Evolutionary conservation across 1,140 invertebrate species (phyloP).

Genomic region (Eriocheir sinensis): DNA sequence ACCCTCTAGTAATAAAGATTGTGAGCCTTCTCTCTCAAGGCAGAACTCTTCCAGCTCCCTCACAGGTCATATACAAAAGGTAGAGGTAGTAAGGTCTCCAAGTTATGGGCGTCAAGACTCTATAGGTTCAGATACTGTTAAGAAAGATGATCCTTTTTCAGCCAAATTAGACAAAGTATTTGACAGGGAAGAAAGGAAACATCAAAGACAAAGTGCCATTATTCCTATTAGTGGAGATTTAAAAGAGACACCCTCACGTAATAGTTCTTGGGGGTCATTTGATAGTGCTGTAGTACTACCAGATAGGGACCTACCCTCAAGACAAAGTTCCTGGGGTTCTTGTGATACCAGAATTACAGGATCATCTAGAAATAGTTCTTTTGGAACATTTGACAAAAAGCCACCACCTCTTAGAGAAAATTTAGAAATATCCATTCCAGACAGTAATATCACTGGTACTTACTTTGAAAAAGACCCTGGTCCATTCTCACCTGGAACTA

Average conservation of each 20-base stretch:
- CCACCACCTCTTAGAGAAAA: constrained; percentile 68
- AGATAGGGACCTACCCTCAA: constrained; percentile 83
- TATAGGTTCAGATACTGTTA: constrained; percentile 55
- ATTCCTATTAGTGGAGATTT: constrained; percentile 49
- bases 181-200: constrained; percentile 87
- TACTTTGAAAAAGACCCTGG: constrained; percentile 66
- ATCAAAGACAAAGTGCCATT: constrained; percentile 79
- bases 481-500: constrained; percentile 66
- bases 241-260: constrained; percentile 82
- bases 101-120: constrained; percentile 71
- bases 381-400: constrained; percentile 87
- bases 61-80: constrained; percentile 79
- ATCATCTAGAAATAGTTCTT: constrained; percentile 88
- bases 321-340: constrained; percentile 91
- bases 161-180: constrained; percentile 88
- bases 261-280: constrained; percentile 91
- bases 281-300: constrained; percentile 82
- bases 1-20: constrained; percentile 50
- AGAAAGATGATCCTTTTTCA: constrained; percentile 87
- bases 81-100: constrained; percentile 84
- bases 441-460: constrained; percentile 69
- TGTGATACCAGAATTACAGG: constrained; percentile 89
- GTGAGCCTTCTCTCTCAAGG: constrained; percentile 62
- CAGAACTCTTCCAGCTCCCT: constrained; percentile 71
- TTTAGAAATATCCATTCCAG: constrained; percentile 44